phyloP scores from a whole-genome alignment of 1,140 invertebrate species.

The Sycophaga agraensis region DNA sequence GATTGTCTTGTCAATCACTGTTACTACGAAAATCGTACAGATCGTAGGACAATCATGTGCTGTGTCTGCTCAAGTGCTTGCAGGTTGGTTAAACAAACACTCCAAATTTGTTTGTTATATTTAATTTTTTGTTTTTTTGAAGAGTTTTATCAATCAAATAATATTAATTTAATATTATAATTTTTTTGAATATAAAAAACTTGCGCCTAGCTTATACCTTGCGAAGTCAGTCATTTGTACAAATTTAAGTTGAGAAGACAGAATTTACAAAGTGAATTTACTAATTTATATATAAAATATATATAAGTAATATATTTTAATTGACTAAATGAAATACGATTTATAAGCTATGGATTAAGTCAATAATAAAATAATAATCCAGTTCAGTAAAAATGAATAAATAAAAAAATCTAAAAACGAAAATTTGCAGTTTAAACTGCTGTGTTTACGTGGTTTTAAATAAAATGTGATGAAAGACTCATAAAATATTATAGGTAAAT shows the following conservation, averaged over 20 bases:
- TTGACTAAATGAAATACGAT: conserved; percentile 12
- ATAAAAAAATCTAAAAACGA: conserved; percentile 3
- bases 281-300: conserved; percentile 43
- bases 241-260: conserved; percentile 41
- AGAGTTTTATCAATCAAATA: neutral
- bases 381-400: conserved; percentile 5
- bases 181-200: neutral
- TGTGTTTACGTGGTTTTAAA: neutral
- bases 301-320: conserved; percentile 35
- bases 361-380: conserved; percentile 10
- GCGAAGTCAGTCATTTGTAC: conserved; percentile 43
- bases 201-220: conserved; percentile 32
- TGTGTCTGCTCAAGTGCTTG: too few species aligned
- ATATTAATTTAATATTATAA: neutral
- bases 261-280: conserved; percentile 37
- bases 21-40: too few species aligned
- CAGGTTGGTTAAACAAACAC: neutral
- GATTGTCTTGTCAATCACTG: too few species aligned
- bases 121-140: neutral
- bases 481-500: conserved; percentile 6
- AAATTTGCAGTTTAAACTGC: neutral
- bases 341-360: conserved; percentile 5
- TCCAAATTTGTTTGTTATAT: neutral
- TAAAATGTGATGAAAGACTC: conserved; percentile 7
- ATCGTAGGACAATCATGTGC: too few species aligned